Base-by-base conservation (phyloP, 2,797 vertebrate species). In the Zalophus californianus region DNA sequence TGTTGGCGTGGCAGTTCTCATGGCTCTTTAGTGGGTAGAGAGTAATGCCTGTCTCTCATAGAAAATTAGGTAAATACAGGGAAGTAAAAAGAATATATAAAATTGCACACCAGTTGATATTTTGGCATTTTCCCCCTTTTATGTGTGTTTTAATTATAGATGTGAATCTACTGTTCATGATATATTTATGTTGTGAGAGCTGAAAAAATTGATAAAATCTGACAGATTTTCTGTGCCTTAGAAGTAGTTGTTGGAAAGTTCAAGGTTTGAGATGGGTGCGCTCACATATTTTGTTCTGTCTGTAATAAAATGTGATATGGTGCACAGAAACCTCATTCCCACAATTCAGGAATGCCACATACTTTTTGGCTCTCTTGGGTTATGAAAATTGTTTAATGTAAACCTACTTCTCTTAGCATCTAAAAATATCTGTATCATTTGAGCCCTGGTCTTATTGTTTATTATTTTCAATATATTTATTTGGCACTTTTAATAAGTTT, bases 351-450 rank as follows among this genome's bases (percentile, higher is more conserved):
- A 44, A 13, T 44, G n/a, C 18, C 44, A n/a, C 27, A 7, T 62
- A 32, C 18, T 58, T 95, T 89, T 73, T 78, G 70, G 64, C 4
- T 32, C 27, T 79, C n/a, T 60, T 52, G 94, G 93, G 20, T 80
- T 92, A 89, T 97, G 48, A 97, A 72, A 88, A 75, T 95, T 94
- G 32, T 32, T 94, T 83, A 83, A 66, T 21, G 54, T 66, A 70
- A 88, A 41, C 29, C 29, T 75, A 6, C 44, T 64, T 90, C 80
- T 79, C 35, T 32, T 16, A 38, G 11, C 8, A 56, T 88, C n/a
- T 92, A 21, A 86, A 88, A 88, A n/a, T 85, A 80, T 54, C 72
- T 85, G 38, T 79, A 29, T 90, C 20, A 35, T 62, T 95, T 95
- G 35, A 96, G 54, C 18, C 38, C 70, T 89, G 32, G 29, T 88